Evolutionary conservation across 2,888 invertebrate genomes (phyloP).

Genomic region (Prosapia bicincta): DNA sequence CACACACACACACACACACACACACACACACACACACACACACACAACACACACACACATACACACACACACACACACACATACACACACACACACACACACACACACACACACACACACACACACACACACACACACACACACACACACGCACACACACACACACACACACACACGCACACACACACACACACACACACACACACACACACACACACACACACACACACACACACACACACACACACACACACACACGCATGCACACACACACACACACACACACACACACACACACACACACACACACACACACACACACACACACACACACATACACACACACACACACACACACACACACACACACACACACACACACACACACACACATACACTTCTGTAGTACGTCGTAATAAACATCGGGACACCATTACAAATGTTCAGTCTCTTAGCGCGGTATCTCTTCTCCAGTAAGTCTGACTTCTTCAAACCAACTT

Average conservation of each 20-base stretch:
- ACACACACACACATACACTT: too few species aligned
- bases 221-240: background rate
- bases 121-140: background rate
- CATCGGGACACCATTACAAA: too few species aligned
- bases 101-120: background rate
- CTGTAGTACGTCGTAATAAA: too few species aligned
- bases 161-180: background rate
- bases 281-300: background rate
- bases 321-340: background rate
- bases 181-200: background rate
- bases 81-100: background rate
- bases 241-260: background rate
- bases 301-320: background rate
- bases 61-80: background rate
- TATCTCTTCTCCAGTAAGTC: too few species aligned
- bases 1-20: background rate
- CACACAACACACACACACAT: too few species aligned
- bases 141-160: background rate
- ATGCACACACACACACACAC: background rate
- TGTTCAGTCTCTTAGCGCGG: too few species aligned
- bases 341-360: background rate
- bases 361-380: background rate
- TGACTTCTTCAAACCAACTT: too few species aligned
- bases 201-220: background rate
- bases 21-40: background rate